phyloP scores from a whole-genome alignment of 2,888 invertebrate genomes.

The Folsomia candida region DNA sequence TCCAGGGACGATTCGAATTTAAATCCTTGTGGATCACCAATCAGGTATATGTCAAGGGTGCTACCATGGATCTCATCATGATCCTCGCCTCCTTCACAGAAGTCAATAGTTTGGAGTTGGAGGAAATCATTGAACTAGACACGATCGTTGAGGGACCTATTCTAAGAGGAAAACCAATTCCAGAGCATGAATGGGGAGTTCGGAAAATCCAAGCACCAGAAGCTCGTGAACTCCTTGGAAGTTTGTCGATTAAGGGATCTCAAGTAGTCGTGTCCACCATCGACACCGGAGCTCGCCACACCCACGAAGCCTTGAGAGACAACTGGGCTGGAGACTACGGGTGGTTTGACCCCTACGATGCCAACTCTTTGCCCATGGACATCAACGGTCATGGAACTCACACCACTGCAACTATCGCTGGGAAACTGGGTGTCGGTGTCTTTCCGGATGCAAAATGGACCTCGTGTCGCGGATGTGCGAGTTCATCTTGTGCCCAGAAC shows the following conservation, averaged over 20 bases:
- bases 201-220: conserved; percentile 14
- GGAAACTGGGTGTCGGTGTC: conserved; percentile 22
- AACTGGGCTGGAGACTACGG: conserved; percentile 13
- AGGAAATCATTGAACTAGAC: neutral
- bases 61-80: neutral
- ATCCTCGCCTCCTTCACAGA: neutral
- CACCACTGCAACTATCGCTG: conserved; percentile 21
- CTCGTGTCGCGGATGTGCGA: conserved; percentile 39
- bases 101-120: too few species aligned
- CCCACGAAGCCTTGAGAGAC: too few species aligned
- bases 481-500: conserved; percentile 12
- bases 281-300: conserved; percentile 31
- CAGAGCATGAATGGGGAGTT: conserved; percentile 27
- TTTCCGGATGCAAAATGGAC: too few species aligned
- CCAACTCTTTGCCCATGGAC: too few species aligned
- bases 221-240: neutral
- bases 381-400: too few species aligned
- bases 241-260: neutral
- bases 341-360: too few species aligned
- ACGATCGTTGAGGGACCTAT: neutral
- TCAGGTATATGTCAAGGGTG: too few species aligned
- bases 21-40: conserved; percentile 21
- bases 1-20: too few species aligned
- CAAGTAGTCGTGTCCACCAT: conserved; percentile 23
- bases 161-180: neutral